Conservation (phyloP, 2,888 invertebrate species). For the Tinea semifulvella region DNA sequence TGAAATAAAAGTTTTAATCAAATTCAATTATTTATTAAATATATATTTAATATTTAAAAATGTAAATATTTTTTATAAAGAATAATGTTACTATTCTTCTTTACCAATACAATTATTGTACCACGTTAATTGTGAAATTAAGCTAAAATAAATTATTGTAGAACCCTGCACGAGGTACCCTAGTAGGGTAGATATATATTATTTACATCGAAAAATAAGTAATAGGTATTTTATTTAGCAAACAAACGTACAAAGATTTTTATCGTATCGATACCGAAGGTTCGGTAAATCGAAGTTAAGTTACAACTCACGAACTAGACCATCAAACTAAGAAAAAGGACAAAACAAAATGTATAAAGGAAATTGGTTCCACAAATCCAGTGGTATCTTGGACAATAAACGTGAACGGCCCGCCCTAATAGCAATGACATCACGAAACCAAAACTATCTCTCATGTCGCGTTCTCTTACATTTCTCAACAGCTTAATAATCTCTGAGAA, state of each 20-base stretch:
- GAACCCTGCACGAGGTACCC: too few species aligned
- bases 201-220: not conserved
- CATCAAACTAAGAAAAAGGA: slow-evolving; percentile 65
- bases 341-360: slow-evolving; percentile 68
- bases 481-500: slow-evolving; percentile 42
- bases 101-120: too few species aligned
- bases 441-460: slow-evolving; percentile 56
- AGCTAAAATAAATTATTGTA: too few species aligned
- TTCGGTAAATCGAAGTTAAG: slow-evolving; percentile 55
- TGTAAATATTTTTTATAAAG: too few species aligned
- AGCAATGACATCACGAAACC: slow-evolving; percentile 67
- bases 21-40: too few species aligned
- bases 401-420: slow-evolving; percentile 60
- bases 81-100: too few species aligned
- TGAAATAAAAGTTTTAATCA: too few species aligned
- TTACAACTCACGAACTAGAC: slow-evolving; percentile 60
- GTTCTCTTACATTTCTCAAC: slow-evolving; percentile 33
- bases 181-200: not conserved
- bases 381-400: slow-evolving; percentile 67
- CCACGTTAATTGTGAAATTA: too few species aligned
- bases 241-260: slow-evolving; percentile 36
- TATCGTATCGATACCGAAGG: slow-evolving; percentile 48
- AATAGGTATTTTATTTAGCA: too few species aligned
- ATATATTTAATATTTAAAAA: too few species aligned
- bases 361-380: slow-evolving; percentile 68